A percentile compares a stretch with the other conserved stretches of the same genome.
phyloP scores from a whole-genome alignment of 2,797 vertebrate genomes.

The Catostomus latipinnis region DNA sequence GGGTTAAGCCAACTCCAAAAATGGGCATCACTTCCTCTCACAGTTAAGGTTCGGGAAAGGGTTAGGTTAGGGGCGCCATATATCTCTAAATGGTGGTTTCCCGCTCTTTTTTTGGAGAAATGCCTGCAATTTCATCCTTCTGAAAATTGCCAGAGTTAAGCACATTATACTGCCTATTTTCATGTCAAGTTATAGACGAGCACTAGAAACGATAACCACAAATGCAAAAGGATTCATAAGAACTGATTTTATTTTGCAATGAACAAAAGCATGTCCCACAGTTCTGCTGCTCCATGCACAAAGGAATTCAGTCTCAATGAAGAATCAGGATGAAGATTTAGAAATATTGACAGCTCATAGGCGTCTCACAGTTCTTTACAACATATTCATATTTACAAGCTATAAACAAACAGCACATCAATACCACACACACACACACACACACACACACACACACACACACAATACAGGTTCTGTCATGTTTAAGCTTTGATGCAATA shows the following conservation, averaged over 20 bases:
- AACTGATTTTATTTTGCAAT: constrained; percentile 29
- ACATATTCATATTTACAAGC: constrained; percentile 21
- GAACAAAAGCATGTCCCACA: constrained; percentile 27
- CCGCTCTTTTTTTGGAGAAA: no score
- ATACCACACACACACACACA: constrained; percentile 25
- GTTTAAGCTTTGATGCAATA: not conserved
- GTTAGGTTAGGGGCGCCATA: no score
- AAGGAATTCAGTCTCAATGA: not conserved
- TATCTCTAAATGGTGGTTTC: no score
- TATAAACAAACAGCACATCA: constrained; percentile 11
- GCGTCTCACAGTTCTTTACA: constrained; percentile 12
- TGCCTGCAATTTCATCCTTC: no score
- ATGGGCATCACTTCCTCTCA: no score
- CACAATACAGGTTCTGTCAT: constrained; percentile 17
- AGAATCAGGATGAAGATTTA: not conserved
- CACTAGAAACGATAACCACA: not conserved
- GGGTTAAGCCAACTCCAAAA: no score
- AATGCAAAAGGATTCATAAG: not conserved
- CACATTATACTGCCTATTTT: no score
- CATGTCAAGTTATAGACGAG: no score
- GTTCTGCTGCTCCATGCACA: constrained; percentile 24
- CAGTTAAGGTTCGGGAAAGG: no score
- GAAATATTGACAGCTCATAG: constrained; percentile 11
- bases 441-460: constrained; percentile 23
- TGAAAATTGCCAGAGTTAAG: no score